Evolutionary conservation across 1,140 invertebrate genomes (phyloP).

Genomic region (Limonius californicus): DNA sequence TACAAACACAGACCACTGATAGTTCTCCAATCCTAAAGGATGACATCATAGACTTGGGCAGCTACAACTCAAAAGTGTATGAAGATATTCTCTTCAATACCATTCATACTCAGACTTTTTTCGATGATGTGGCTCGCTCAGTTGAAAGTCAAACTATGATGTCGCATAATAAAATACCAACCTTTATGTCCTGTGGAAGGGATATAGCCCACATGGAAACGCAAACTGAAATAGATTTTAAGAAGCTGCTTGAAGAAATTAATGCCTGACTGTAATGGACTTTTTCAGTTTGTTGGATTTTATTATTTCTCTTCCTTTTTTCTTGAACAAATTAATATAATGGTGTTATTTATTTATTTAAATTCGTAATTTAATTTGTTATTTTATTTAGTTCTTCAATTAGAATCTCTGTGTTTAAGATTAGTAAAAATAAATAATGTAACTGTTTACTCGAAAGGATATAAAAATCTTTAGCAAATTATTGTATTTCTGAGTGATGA

Average conservation of each 20-base stretch:
- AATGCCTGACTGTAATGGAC: slow-evolving; percentile 43
- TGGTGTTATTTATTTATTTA: too few relatives aligned
- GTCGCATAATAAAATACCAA: slow-evolving; percentile 24
- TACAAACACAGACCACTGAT: slow-evolving; percentile 57
- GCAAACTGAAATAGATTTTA: slow-evolving; percentile 43
- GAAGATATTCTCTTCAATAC: slow-evolving; percentile 55
- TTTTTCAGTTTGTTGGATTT: slow-evolving; percentile 15
- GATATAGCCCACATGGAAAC: slow-evolving; percentile 42
- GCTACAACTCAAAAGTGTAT: background rate
- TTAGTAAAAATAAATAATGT: too few relatives aligned
- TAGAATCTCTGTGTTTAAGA: too few relatives aligned
- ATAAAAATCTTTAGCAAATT: too few relatives aligned
- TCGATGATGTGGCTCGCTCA: slow-evolving; percentile 40
- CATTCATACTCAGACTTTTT: slow-evolving; percentile 58
- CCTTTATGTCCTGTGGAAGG: slow-evolving; percentile 25
- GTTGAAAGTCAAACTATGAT: slow-evolving; percentile 44
- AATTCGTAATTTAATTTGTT: too few relatives aligned
- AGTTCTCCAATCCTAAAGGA: background rate
- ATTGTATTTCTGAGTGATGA: too few relatives aligned
- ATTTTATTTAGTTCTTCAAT: too few relatives aligned
- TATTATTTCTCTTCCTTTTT: too few relatives aligned
- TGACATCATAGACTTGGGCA: background rate
- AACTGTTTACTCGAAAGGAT: too few relatives aligned
- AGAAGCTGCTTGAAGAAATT: slow-evolving; percentile 42
- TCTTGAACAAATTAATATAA: too few relatives aligned